A percentile compares a stretch with the other conserved stretches of the same genome.
These are phyloP conservation scores for Apodemia hepburni DNA, from an alignment of 2,888 invertebrate species.

Conservation along the genomic window DNA sequence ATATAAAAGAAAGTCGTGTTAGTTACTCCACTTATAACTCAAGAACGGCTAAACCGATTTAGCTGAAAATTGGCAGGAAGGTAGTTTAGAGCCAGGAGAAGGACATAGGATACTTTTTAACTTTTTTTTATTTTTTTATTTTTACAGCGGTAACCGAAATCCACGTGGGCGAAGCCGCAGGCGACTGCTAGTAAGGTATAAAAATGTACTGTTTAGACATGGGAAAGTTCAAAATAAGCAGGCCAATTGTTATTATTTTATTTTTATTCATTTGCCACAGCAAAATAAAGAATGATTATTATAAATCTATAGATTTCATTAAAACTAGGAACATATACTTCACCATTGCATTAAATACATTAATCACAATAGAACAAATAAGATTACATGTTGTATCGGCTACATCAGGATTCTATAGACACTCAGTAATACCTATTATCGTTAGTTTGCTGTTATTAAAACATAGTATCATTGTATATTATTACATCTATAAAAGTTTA, in stretches of 20 bases:
- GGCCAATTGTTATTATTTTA: slow-evolving; percentile 29
- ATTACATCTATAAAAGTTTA: not conserved
- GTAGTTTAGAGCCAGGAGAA: too few species aligned
- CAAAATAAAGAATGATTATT: slow-evolving; percentile 35
- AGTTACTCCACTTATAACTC: too few species aligned
- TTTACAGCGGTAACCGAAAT: too few species aligned
- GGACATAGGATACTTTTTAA: too few species aligned
- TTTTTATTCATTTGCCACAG: slow-evolving; percentile 37
- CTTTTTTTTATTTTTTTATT: too few species aligned
- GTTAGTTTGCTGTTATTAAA: not conserved
- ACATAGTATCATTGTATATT: not conserved
- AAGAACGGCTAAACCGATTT: too few species aligned
- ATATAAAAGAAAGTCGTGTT: too few species aligned
- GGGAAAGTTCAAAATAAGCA: slow-evolving; percentile 14
- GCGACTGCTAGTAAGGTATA: too few species aligned
- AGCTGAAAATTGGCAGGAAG: too few species aligned
- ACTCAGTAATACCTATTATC: slow-evolving; percentile 19
- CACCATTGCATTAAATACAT: slow-evolving; percentile 28
- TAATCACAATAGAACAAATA: slow-evolving; percentile 29
- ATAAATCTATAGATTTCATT: slow-evolving; percentile 58
- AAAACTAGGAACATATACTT: slow-evolving; percentile 66
- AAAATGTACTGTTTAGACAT: too few species aligned
- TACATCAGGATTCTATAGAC: slow-evolving; percentile 33
- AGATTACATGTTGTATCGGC: slow-evolving; percentile 27
- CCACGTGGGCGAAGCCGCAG: too few species aligned